These are phyloP conservation scores for Lapara coniferarum DNA, from an alignment of 2,888 invertebrate species.

Conservation along the genomic window DNA sequence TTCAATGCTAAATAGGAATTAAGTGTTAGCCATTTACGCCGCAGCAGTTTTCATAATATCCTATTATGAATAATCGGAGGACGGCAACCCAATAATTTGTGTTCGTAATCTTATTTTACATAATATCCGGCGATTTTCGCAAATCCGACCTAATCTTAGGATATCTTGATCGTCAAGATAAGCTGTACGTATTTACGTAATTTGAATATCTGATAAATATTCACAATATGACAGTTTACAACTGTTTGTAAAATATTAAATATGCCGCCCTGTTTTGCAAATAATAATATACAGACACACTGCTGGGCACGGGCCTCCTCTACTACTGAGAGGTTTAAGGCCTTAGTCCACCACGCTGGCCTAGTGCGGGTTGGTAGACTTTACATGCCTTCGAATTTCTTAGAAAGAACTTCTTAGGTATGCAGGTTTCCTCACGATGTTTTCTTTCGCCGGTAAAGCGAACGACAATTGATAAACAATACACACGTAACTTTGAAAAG, in stretches of 20 bases:
- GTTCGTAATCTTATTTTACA: slow-evolving; percentile 23
- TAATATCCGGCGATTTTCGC: slow-evolving; percentile 3
- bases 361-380: too few species aligned
- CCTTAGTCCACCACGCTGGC: too few species aligned
- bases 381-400: too few species aligned
- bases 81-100: slow-evolving; percentile 22
- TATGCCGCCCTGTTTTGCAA: too few species aligned
- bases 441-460: too few species aligned
- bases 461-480: too few species aligned
- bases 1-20: slow-evolving; percentile 6
- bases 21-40: slow-evolving; percentile 4
- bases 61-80: slow-evolving; percentile 25
- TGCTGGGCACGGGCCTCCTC: too few species aligned
- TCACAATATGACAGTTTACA: background rate
- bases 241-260: background rate
- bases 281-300: too few species aligned
- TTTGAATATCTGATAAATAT: background rate
- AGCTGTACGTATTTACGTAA: background rate
- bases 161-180: slow-evolving; percentile 8
- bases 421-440: too few species aligned
- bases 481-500: too few species aligned
- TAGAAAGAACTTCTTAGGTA: too few species aligned
- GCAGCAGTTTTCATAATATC: slow-evolving; percentile 14
- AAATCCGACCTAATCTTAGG: background rate
- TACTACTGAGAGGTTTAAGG: too few species aligned